phyloP scores from a whole-genome alignment of 1,140 invertebrate genomes.

The Apis laboriosa region DNA sequence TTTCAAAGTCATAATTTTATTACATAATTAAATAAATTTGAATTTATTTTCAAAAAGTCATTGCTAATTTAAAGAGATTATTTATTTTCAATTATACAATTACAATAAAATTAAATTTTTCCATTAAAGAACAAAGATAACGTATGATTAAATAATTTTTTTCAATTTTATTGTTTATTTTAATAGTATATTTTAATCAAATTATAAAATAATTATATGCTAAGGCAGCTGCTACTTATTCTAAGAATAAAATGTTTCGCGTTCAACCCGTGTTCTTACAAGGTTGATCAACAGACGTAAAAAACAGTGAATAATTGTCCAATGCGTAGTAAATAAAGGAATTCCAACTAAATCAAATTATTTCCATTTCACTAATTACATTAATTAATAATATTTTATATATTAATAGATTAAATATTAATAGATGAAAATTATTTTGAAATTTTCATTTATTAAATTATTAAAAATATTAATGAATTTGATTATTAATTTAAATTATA shows the following conservation, averaged over 20 bases:
- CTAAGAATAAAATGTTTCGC: conserved; percentile 57
- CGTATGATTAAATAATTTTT: not conserved
- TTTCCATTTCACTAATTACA: not conserved
- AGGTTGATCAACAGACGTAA: conserved; percentile 52
- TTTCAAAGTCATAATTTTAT: not conserved
- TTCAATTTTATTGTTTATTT: not conserved
- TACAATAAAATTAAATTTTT: not conserved
- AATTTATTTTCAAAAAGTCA: not conserved
- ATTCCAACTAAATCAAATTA: not conserved
- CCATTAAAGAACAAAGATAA: not conserved
- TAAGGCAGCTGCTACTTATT: conserved; percentile 56
- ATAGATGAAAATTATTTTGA: not conserved
- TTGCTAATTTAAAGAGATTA: not conserved
- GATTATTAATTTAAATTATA: not conserved
- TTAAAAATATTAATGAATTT: not conserved
- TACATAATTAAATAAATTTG: not conserved
- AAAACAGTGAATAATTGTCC: conserved; percentile 27
- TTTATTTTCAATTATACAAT: not conserved
- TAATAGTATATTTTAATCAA: conserved; percentile 15
- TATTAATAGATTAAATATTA: not conserved
- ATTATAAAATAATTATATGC: conserved; percentile 51
- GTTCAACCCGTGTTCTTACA: conserved; percentile 20
- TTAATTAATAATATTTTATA: not conserved
- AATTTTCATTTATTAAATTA: not conserved
- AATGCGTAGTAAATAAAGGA: conserved; percentile 21